These are phyloP conservation scores for Rhinophrynus dorsalis DNA, from an alignment of 2,797 vertebrate genomes.

Conservation along the genomic window DNA sequence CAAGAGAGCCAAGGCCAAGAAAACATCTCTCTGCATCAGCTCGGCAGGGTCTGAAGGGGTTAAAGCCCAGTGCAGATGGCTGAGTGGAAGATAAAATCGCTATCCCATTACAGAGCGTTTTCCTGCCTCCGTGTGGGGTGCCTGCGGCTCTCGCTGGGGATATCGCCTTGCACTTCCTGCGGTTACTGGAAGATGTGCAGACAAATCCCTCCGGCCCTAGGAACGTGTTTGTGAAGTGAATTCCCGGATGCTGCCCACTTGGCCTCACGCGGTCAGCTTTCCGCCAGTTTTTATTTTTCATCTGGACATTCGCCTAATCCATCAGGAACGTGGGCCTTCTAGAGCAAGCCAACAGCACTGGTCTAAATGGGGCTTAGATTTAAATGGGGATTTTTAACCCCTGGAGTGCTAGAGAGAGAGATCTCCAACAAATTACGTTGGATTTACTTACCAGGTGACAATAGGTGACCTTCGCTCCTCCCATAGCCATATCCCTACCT, in stretches of 20 bases:
- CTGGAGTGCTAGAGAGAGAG: too few relatives aligned
- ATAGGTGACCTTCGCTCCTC: too few relatives aligned
- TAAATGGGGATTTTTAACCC: too few relatives aligned
- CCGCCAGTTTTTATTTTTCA: background rate
- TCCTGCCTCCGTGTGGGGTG: constrained; percentile 43
- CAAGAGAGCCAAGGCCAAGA: too few relatives aligned
- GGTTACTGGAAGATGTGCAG: constrained; percentile 46
- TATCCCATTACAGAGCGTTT: constrained; percentile 40
- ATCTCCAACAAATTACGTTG: too few relatives aligned
- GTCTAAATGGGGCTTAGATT: too few relatives aligned
- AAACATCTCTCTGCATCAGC: background rate
- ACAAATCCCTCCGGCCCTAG: constrained; percentile 28
- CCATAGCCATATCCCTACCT: too few relatives aligned
- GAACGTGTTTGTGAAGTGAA: constrained; percentile 37
- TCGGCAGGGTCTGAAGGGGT: background rate
- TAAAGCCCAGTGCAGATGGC: constrained; percentile 34
- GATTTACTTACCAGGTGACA: too few relatives aligned
- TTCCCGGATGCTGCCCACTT: constrained; percentile 31
- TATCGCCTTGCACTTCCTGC: constrained; percentile 45
- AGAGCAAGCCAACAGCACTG: too few relatives aligned
- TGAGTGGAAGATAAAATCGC: constrained; percentile 35
- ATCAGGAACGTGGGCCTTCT: too few relatives aligned
- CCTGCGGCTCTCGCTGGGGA: constrained; percentile 32
- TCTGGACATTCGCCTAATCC: too few relatives aligned
- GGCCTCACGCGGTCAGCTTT: constrained; percentile 1